phyloP scores from a whole-genome alignment of 1,140 invertebrate genomes.

The Branchinecta lindahli region DNA sequence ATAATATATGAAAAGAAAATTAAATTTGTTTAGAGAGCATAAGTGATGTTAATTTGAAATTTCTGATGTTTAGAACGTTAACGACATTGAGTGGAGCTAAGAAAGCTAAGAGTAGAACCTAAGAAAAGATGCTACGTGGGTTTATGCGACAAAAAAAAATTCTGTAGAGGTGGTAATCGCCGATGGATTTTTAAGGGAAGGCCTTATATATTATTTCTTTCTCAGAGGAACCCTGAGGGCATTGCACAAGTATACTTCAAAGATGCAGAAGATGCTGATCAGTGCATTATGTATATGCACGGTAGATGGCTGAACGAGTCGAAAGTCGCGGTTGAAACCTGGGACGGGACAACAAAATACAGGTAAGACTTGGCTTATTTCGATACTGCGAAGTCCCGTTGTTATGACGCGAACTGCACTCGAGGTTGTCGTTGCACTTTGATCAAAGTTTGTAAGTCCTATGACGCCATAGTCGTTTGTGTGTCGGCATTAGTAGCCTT shows the following conservation, averaged over 20 bases:
- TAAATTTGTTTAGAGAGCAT: no score
- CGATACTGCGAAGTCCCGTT: neutral
- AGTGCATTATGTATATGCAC: slow-evolving; percentile 71
- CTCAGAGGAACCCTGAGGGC: slow-evolving; percentile 77
- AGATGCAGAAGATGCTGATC: slow-evolving; percentile 75
- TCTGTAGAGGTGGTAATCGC: no score
- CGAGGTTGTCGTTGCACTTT: slow-evolving; percentile 10
- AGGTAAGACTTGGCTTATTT: slow-evolving; percentile 37
- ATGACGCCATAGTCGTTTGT: neutral
- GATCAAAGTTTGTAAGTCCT: neutral
- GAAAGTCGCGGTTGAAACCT: slow-evolving; percentile 65
- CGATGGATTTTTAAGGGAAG: no score
- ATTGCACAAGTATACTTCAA: slow-evolving; percentile 82
- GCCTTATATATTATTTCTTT: slow-evolving; percentile 21
- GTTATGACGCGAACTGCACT: neutral
- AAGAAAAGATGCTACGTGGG: no score
- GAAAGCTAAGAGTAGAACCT: no score
- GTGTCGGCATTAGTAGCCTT: no score
- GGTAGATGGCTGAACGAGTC: slow-evolving; percentile 79
- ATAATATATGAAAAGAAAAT: no score
- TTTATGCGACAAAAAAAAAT: no score
- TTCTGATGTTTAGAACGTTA: no score
- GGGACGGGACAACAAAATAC: slow-evolving; percentile 93
- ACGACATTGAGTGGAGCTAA: no score
- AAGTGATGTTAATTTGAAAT: no score